Conservation (phyloP, 2,113 vertebrate genomes). For the Ciconia boyciana region DNA sequence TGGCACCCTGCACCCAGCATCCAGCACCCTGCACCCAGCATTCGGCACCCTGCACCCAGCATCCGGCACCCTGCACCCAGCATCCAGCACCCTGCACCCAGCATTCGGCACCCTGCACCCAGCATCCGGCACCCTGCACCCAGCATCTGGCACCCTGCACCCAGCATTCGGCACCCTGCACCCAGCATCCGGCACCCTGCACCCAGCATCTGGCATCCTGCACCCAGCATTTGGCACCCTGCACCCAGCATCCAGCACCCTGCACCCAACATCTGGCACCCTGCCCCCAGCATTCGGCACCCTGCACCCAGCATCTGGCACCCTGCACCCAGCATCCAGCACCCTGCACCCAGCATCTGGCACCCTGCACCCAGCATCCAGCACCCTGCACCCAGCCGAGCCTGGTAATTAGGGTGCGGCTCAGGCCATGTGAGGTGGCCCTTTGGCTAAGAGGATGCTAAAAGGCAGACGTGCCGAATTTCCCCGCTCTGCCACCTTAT, state of each 20-base stretch:
- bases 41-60: background rate
- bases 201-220: background rate
- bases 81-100: background rate
- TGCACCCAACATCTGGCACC: background rate
- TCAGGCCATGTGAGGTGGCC: background rate
- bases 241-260: background rate
- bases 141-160: background rate
- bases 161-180: too few species aligned
- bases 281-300: background rate
- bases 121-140: background rate
- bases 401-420: background rate
- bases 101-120: background rate
- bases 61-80: background rate
- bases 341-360: background rate
- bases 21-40: too few species aligned
- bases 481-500: background rate
- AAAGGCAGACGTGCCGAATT: background rate
- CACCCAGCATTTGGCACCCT: background rate
- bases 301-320: background rate
- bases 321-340: background rate
- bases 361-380: background rate
- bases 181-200: background rate
- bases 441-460: background rate
- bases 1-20: background rate
- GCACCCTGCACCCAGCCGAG: background rate